Evolutionary conservation across 2,797 vertebrate genomes (phyloP), one percentile per base, ranked within the genome.

Genomic region (Lutjanus argentimaculatus): DNA sequence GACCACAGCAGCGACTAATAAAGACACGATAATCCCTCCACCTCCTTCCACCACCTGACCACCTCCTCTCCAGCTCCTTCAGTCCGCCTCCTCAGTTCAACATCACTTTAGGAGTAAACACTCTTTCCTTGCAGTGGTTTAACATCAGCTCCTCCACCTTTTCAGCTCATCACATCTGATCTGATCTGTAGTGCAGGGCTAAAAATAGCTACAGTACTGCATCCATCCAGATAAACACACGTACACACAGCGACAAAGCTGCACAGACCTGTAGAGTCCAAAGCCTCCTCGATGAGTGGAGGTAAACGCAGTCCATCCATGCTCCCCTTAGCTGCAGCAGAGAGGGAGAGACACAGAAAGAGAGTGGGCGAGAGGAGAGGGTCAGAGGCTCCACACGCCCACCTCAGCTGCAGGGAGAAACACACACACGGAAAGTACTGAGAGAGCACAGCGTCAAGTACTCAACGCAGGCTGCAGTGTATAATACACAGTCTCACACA

Each of bases 221-320:
- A 85, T 21, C 64, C 59, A 45, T 58, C 56, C 77, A 62, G 43
- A 67, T 16, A 46, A 51, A 75, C 72, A 74, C 68, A 72, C 72
- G 45, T 67, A 49, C 14, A 46, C 43, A 62, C 67, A 70, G 16
- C 42, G 22, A 57, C 74, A 66, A 51, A 80, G 82, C 82, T n/a
- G 82, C 74, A 93, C 93, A 87, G 88, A 94, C 95, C 95, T 95
- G 94, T 93, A 78, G 94, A 93, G 92, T 95, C 95, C 92, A 93
- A 52, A 84, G 90, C 91, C 91, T 96, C 95, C 89, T 95, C 94
- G 88, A 95, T 94, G 90, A 95, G 93, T 90, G 95, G 94, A 85
- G 95, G 95, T 83, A 95, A 92, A 53, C 94, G 93, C 92, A 95
- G 91, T 92, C 94, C 94, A 83, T 95, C 95, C 95, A 96, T 96